phyloP scores from a whole-genome alignment of 1,140 invertebrate genomes.

The Nephotettix cincticeps region DNA sequence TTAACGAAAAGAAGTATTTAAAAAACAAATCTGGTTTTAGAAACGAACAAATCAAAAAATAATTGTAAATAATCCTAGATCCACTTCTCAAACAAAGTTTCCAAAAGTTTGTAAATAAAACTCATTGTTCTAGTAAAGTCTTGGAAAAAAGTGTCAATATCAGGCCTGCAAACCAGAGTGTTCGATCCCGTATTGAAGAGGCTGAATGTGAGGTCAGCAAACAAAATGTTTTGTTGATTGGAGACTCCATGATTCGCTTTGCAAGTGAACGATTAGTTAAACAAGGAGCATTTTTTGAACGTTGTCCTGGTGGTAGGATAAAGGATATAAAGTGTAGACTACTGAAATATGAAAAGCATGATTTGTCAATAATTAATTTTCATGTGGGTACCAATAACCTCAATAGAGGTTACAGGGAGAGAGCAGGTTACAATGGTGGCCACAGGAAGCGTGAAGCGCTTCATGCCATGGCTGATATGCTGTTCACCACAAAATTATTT shows the following conservation, averaged over 20 bases:
- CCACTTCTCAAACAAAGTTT: too few relatives aligned
- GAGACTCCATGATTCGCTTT: background rate
- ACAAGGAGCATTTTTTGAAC: background rate
- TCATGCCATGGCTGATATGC: background rate
- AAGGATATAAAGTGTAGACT: background rate
- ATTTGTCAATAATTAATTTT: background rate
- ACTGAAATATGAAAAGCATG: background rate
- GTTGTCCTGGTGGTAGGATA: background rate
- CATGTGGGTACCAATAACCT: slow-evolving; percentile 6
- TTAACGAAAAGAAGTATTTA: too few relatives aligned
- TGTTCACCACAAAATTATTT: background rate
- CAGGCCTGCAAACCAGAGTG: too few relatives aligned
- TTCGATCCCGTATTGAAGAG: too few relatives aligned
- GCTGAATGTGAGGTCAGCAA: too few relatives aligned
- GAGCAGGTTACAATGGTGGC: background rate
- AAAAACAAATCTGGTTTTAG: too few relatives aligned
- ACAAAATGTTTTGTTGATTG: background rate
- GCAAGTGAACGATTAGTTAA: background rate
- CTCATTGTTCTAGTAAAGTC: too few relatives aligned
- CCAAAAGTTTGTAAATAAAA: too few relatives aligned
- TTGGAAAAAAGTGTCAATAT: too few relatives aligned
- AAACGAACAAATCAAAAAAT: too few relatives aligned
- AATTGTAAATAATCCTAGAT: too few relatives aligned
- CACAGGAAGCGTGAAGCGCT: slow-evolving; percentile 11
- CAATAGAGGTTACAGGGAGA: background rate